Base-by-base conservation (phyloP, 2,888 invertebrate genomes). In the Pharmacophagus antenor region DNA sequence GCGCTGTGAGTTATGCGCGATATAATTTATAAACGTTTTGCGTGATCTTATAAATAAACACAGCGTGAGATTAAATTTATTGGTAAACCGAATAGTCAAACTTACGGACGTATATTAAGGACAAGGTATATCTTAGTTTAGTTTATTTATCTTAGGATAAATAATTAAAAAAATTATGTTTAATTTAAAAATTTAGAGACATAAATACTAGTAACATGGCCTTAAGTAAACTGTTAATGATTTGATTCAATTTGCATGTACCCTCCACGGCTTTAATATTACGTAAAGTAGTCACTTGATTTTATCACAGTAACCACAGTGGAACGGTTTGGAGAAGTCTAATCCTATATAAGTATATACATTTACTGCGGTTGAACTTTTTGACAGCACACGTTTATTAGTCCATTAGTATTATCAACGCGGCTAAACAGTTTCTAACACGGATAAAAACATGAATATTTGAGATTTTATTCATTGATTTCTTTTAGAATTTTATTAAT, bases 41-140 rank as follows among this genome's bases (percentile, higher is more conserved):
- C 42, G 17, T 44, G 42, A 17, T 42, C 17, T 17, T 18, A 42
- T 44, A 8, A 53, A 18, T 12, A 53, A 53, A 53, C 7, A 12
- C 12, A 2, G 21, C 37, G 37, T 4, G 15, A n/a, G 10, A 37
- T 5, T 37, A 37, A 37, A 37, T n/a, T 3, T 37, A 37, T 37
- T 2, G n/a, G n/a, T n/a, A 8, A 37, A 37, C 10, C n/a, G 7
- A 51, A 21, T 7, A 27, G 21, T 58, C 62, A 62, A 61, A 15
- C n/a, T 37, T n/a, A n/a, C n/a, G 12, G 15, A 37, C 37, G n/a
- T 7, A n/a, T 37, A 4, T 37, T 37, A n/a, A 5, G 37, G 31
- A 10, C 0, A 10, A 3, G 3, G 2, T 31, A 10, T 27, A 27
- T 27, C 6, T 27, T 27, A n/a, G n/a, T n/a, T n/a, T n/a, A n/a